Evolutionary conservation across 35 echinoderm and acorn worm genomes (phyloP), one percentile per base, ranked within the genome.

Genomic region (Amphiura filiformis): DNA sequence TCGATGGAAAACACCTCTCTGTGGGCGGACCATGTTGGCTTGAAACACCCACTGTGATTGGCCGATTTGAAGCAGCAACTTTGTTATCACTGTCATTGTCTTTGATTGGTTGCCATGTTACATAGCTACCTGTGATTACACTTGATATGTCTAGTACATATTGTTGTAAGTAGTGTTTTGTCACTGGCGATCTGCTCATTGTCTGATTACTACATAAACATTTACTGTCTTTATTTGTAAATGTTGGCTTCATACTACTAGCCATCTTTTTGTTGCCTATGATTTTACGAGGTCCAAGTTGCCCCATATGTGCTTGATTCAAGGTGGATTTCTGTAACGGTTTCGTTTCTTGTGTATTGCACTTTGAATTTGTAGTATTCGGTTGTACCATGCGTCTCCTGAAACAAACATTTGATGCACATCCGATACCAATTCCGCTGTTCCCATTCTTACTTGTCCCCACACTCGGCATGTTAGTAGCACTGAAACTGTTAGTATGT

Each of bases 61-160:
- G 81, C 28, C 39, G 35, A 31, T 38, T 20, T 0, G 30, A 15
- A 57, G 28, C 32, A 13, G 56, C 49, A 13, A 39, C 13, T 13
- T 15, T 47, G 32, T 28, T 28, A n/a, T 65, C 44, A 36, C 7
- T 37, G 35, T 70, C 64, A 47, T 85, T 47, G 38, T 91, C 89
- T 4, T 80, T 70, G 0, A 85, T 76, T 31, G 82, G 81, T 34
- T 78, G 76, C 89, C 89, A 91, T 0, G 38, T 37, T 0, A 91
- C 89, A 31, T 85, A 82, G 34, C 28, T 40, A 13, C 49, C 56
- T 0, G 57, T 56, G 1, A 83, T 49, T 0, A 82, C 89, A 23
- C 26, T 28, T 26, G 81, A 85, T 17, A 85, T 65, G 47, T 91
- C 89, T 56, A 91, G 39, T 1, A 91, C 89, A 85, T 85, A 91